Conservation (phyloP, 2,113 vertebrate genomes). For the Nyctibius bracteatus region DNA sequence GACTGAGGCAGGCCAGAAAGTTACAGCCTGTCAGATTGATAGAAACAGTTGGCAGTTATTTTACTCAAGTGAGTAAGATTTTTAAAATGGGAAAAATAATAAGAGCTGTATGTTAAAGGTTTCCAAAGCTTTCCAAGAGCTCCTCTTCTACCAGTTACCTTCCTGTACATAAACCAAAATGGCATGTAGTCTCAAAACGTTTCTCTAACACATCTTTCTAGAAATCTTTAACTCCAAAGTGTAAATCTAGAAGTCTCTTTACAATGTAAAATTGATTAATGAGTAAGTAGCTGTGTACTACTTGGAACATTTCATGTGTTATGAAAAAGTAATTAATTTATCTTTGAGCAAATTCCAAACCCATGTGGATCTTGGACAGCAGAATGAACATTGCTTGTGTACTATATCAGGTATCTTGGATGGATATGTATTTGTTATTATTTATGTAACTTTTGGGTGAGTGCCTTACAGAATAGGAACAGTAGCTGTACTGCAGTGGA, state of each 20-base stretch:
- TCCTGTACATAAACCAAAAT: not conserved
- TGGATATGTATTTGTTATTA: not conserved
- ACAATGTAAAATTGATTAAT: not conserved
- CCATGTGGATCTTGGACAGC: not conserved
- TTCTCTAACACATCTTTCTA: not conserved
- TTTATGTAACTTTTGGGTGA: not conserved
- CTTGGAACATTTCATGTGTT: not conserved
- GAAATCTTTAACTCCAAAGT: not conserved
- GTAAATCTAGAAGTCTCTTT: not conserved
- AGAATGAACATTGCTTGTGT: not conserved
- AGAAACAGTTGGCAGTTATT: not conserved
- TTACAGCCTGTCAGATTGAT: not conserved
- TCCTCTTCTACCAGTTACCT: not conserved
- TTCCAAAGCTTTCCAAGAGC: not conserved
- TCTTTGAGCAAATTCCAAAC: not conserved
- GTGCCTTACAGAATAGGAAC: not conserved
- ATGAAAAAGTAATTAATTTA: not conserved
- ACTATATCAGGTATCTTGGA: not conserved
- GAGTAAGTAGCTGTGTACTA: not conserved
- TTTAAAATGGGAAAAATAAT: not conserved
- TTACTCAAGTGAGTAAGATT: not conserved
- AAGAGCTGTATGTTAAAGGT: not conserved
- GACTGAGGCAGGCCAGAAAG: not conserved
- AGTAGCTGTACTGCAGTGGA: not conserved
- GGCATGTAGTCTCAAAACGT: not conserved